Base-by-base conservation (phyloP, 2,888 invertebrate species). In the Agriopis marginaria region DNA sequence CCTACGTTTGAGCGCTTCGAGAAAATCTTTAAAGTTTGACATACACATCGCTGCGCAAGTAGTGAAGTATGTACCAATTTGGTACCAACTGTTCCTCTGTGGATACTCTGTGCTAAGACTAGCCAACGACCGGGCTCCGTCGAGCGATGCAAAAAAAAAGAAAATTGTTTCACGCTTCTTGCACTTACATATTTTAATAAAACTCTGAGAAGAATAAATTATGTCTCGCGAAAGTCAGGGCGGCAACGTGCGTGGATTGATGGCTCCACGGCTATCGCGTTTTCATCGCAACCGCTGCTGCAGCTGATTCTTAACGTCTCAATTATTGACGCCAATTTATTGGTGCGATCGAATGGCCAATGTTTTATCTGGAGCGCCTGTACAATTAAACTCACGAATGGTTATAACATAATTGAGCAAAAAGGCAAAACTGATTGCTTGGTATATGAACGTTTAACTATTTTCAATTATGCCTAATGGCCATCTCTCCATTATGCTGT, bases 161-260 rank as follows among this genome's bases (percentile, higher is more conserved):
- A 92, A 94, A 93, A 92, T 92, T 87, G 86, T 88, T 93, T 92
- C 91, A 94, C 92, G 93, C 90, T 89, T 86, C 86, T 84, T 91
- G 93, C 91, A 88, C 90, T 86, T 86, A 88, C 89, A 89, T 89
- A 89, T 90, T 89, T 90, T 90, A 91, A 89, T 90, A 91, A 90
- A 90, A 84, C 81, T 81, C 79, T 80, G 85, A 86, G 87, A 92
- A 86, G 87, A 92, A 92, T 91, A 89, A 90, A 91, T 93, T 90
- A 89, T 81, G 86, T 82, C 86, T 80, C 85, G 91, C 91, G 93
- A 94, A 94, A 93, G 93, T 93, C 88, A 84, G 82, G 86, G 84
- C 85, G 80, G 87, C 81, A 78, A 75, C 74, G 80, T 81, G 81
- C 79, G 82, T 78, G 82, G 87, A 86, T 83, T 86, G 86, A 85